A percentile compares a stretch with the other conserved stretches of the same genome.
Evolutionary conservation across 2,113 vertebrate species (phyloP).

Genomic region (Pagrus major): DNA sequence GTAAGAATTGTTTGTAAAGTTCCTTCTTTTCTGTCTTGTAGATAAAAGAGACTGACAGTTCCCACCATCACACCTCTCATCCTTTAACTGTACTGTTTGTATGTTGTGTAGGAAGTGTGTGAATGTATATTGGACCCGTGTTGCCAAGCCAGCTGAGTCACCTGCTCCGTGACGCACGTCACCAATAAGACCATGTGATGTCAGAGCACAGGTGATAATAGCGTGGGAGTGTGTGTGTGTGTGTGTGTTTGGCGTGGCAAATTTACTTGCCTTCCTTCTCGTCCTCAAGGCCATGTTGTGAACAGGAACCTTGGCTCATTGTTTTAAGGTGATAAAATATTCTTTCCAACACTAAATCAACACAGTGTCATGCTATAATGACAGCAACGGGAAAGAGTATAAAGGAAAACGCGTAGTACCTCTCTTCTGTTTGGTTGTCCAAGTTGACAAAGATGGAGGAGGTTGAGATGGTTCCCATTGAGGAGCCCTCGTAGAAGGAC

Average conservation of each 20-base stretch:
- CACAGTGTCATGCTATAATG: background rate
- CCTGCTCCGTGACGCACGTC: conserved; percentile 43
- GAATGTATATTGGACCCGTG: background rate
- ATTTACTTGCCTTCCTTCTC: background rate
- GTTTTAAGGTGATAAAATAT: background rate
- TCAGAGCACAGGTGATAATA: conserved; percentile 25
- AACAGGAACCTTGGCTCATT: background rate
- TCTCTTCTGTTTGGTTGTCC: conserved; percentile 83
- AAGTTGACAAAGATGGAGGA: conserved; percentile 90
- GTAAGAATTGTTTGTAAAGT: background rate
- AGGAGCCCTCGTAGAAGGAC: conserved; percentile 90
- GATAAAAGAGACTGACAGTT: background rate
- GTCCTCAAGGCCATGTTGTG: background rate
- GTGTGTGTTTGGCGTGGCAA: background rate
- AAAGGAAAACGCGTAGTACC: conserved; percentile 72
- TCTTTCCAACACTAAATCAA: background rate
- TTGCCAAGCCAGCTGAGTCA: conserved; percentile 32
- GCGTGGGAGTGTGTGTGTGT: conserved; percentile 13
- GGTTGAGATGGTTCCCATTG: conserved; percentile 92
- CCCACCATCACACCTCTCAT: background rate
- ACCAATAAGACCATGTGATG: conserved; percentile 26
- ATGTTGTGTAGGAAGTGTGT: background rate
- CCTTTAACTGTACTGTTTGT: background rate
- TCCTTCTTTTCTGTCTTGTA: background rate
- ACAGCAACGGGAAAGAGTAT: conserved; percentile 63